Evolutionary conservation across 2,888 invertebrate species (phyloP).

Genomic region (Busseola fusca): DNA sequence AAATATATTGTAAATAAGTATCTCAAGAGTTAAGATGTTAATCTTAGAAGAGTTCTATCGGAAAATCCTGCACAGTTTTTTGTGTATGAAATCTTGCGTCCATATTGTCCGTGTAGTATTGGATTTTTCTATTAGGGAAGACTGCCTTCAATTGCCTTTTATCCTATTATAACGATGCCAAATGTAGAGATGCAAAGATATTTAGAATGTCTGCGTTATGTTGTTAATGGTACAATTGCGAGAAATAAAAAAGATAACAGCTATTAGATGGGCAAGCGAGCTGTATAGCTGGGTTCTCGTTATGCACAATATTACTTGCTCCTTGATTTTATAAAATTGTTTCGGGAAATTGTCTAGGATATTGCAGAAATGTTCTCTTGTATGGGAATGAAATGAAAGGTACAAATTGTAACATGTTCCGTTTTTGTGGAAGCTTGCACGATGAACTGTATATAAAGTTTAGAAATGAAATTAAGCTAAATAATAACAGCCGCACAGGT

Average conservation of each 20-base stretch:
- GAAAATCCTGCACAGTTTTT: too few relatives aligned
- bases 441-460: too few relatives aligned
- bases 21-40: too few relatives aligned
- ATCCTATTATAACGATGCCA: constrained; percentile 13
- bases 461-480: not conserved
- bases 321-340: constrained; percentile 14
- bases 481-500: too few relatives aligned
- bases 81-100: too few relatives aligned
- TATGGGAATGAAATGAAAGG: not conserved
- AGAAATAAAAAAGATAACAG: constrained; percentile 40
- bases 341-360: not conserved
- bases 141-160: not conserved
- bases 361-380: not conserved
- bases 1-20: too few relatives aligned
- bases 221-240: constrained; percentile 17
- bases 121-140: constrained; percentile 3
- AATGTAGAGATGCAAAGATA: constrained; percentile 35
- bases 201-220: constrained; percentile 23
- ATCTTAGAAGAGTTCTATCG: too few relatives aligned
- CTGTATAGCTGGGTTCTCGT: constrained; percentile 8
- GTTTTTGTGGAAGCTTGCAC: not conserved
- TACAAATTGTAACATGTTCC: not conserved
- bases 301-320: not conserved
- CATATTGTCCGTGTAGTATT: too few relatives aligned
- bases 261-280: not conserved